Evolutionary conservation across 2,888 invertebrate species (phyloP), one percentile per base, ranked within the genome.

Genomic region (Isoperla grammatica): DNA sequence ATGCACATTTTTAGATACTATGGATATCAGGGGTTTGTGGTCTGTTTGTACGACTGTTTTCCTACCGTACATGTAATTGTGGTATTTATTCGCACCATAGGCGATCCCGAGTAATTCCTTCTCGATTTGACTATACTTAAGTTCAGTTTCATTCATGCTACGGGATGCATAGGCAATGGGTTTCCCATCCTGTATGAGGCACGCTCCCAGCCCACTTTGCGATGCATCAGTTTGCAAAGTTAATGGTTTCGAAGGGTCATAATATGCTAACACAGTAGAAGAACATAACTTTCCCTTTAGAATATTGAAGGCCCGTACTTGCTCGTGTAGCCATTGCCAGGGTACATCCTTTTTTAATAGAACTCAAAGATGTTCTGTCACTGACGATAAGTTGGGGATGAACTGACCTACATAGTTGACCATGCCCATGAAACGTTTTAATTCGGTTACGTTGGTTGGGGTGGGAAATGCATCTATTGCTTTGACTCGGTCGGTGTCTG

Each of bases 251-350:
- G 49, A 29, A 12, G 53, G 37, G 45, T 65, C 54, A 46, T 61
- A 65, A 29, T 60, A 20, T 55, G 54, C 57, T 46, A 66, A 53
- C 20, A 60, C 56, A 13, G 65, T 61, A 29, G 59, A 40, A 29
- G 58, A 53, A 49, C 50, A 54, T 6, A 66, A 22, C n/a, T 23
- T 12, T 8, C 61, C 45, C 60, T 67, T 64, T 13, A 65, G 19
- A 46, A 35, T 29, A 19, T 60, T 19, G 39, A 62, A 62, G 42
- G 29, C 29, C 29, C 8, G 29, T 29, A 29, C 8, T 8, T 29
- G 29, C 29, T 29, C 29, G 8, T 29, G 29, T 29, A 8, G 8
- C 29, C 29, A 29, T 29, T 6, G 4, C 29, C 29, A 29, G 8
- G 29, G 29, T 4, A 29, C 29, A 29, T 29, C 29, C 29, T 29